Evolutionary conservation across 2,113 vertebrate species (phyloP).

Genomic region (Castor canadensis): DNA sequence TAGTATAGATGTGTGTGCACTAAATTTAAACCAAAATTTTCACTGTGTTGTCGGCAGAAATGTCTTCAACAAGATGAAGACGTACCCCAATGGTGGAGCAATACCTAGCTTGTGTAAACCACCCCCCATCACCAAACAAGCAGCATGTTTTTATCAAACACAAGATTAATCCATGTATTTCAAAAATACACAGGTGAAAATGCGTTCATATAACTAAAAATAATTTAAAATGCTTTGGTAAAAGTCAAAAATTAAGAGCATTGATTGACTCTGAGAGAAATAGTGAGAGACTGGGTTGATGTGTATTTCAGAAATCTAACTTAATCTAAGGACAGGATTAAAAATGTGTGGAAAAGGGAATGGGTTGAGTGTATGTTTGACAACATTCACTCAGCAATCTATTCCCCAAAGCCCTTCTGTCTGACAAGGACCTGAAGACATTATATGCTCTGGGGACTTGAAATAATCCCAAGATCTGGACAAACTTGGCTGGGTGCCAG

Average conservation of each 20-base stretch:
- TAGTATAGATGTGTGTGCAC: background rate
- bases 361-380: background rate
- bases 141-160: no score
- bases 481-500: background rate
- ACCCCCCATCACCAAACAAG: no score
- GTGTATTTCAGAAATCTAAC: background rate
- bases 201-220: background rate
- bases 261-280: background rate
- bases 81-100: no score
- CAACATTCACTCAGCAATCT: no score
- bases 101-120: no score
- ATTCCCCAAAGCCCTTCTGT: no score
- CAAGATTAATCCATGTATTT: background rate
- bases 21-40: background rate
- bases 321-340: background rate
- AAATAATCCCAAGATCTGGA: no score
- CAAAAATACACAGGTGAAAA: background rate
- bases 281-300: background rate
- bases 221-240: background rate
- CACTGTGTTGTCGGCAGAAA: background rate
- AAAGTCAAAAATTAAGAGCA: background rate
- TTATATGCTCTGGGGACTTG: no score
- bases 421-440: no score
- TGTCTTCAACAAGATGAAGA: no score
- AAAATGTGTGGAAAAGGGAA: background rate